phyloP scores from a whole-genome alignment of 2,888 invertebrate species.

The Drosophila tanythrix region DNA sequence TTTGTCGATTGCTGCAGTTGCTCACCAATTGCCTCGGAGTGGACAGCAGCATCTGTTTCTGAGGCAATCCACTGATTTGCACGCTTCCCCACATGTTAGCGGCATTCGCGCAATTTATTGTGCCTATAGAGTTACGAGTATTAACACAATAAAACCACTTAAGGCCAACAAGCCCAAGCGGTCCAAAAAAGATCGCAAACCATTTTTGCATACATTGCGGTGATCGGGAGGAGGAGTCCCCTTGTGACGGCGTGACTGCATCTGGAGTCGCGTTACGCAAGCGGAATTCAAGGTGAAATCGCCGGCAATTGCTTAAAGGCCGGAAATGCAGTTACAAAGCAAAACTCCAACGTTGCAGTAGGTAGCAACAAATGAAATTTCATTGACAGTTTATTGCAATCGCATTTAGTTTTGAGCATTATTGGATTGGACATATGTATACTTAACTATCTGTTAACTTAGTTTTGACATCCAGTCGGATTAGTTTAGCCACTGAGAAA shows the following conservation, averaged over 20 bases:
- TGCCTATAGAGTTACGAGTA: conserved; percentile 6
- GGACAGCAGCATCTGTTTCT: conserved; percentile 17
- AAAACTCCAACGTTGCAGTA: conserved; percentile 7
- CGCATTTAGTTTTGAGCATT: conserved; percentile 47
- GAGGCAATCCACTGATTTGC: conserved; percentile 20
- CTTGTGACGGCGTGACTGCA: conserved; percentile 25
- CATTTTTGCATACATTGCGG: conserved; percentile 59
- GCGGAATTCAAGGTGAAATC: conserved; percentile 71
- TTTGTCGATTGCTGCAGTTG: conserved; percentile 27
- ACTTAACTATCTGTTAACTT: conserved; percentile 3
- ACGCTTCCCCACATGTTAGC: conserved; percentile 41
- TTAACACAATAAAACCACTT: conserved; percentile 48
- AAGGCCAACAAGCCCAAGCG: conserved; percentile 22
- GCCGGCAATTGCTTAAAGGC: conserved; percentile 47
- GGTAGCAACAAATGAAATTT: conserved; percentile 24
- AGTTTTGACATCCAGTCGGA: conserved; percentile 7
- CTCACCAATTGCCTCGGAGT: conserved; percentile 18
- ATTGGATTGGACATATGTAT: conserved; percentile 12
- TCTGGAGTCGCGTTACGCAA: conserved; percentile 56
- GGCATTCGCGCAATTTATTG: conserved; percentile 43
- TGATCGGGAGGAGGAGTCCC: conserved; percentile 1
- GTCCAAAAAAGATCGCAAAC: conserved; percentile 51
- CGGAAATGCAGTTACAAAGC: conserved; percentile 45
- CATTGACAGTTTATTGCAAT: conserved; percentile 54
- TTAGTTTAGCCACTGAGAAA: conserved; percentile 9